These are phyloP conservation scores for Crocidura indochinensis DNA, from an alignment of 2,797 vertebrate genomes.

Conservation along the genomic window DNA sequence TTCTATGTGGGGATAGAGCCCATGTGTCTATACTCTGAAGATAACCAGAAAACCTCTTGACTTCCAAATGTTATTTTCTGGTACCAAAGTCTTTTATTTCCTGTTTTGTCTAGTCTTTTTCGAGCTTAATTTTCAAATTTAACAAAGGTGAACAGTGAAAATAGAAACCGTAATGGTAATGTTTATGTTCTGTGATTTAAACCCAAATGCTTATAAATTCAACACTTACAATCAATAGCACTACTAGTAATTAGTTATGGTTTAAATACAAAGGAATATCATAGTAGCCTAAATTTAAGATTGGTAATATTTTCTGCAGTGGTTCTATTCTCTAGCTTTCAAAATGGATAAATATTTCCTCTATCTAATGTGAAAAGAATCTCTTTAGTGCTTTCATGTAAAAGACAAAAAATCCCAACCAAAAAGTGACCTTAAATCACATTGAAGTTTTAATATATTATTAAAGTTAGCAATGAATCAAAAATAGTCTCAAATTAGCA, in stretches of 20 bases:
- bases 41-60: neutral
- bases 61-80: neutral
- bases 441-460: constrained; percentile 14
- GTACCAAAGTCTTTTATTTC: neutral
- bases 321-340: constrained; percentile 35
- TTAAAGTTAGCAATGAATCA: constrained; percentile 55
- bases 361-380: constrained; percentile 35
- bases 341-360: neutral
- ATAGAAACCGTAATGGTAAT: constrained; percentile 11
- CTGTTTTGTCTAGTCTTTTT: constrained; percentile 23
- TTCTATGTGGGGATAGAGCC: too few relatives aligned
- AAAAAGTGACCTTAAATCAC: constrained; percentile 48
- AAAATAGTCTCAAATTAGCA: constrained; percentile 58
- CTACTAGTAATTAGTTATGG: constrained; percentile 50
- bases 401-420: constrained; percentile 9
- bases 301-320: constrained; percentile 32
- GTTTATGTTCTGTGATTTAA: constrained; percentile 1
- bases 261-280: constrained; percentile 61
- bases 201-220: neutral
- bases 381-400: constrained; percentile 56
- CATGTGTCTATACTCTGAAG: too few relatives aligned
- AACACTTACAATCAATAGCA: constrained; percentile 18
- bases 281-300: constrained; percentile 81
- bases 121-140: constrained; percentile 32
- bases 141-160: neutral